These are phyloP conservation scores for Orthosia incerta DNA, from an alignment of 2,888 invertebrate genomes.

Conservation along the genomic window DNA sequence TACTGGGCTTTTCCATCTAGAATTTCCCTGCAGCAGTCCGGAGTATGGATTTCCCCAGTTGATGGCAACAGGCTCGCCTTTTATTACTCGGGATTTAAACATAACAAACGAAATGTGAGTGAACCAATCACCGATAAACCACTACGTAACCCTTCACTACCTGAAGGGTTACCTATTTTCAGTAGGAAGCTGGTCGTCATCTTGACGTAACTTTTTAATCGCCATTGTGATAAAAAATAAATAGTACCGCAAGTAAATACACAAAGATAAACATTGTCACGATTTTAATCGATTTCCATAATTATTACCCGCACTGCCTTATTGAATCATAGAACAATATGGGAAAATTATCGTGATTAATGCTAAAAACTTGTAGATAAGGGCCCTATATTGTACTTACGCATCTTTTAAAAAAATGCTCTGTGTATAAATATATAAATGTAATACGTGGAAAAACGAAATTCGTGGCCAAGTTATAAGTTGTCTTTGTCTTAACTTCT, in stretches of 20 bases:
- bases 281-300: conserved; percentile 48
- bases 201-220: conserved; percentile 5
- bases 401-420: neutral
- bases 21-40: too few species aligned
- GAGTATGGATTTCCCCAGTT: too few species aligned
- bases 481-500: too few species aligned
- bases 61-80: neutral
- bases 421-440: too few species aligned
- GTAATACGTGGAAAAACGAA: neutral
- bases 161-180: too few species aligned
- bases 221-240: conserved; percentile 22
- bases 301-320: conserved; percentile 51
- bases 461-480: too few species aligned
- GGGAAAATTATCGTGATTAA: conserved; percentile 27
- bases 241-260: conserved; percentile 20
- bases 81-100: neutral
- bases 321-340: conserved; percentile 35
- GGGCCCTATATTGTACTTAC: conserved; percentile 50
- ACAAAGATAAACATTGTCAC: conserved; percentile 33
- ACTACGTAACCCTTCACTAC: too few species aligned
- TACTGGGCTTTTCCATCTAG: too few species aligned
- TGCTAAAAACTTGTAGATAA: conserved; percentile 25
- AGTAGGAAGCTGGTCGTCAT: neutral
- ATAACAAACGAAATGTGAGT: neutral
- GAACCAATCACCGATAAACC: too few species aligned